phyloP scores from a whole-genome alignment of 2,797 vertebrate species.

The Amblyraja radiata region DNA sequence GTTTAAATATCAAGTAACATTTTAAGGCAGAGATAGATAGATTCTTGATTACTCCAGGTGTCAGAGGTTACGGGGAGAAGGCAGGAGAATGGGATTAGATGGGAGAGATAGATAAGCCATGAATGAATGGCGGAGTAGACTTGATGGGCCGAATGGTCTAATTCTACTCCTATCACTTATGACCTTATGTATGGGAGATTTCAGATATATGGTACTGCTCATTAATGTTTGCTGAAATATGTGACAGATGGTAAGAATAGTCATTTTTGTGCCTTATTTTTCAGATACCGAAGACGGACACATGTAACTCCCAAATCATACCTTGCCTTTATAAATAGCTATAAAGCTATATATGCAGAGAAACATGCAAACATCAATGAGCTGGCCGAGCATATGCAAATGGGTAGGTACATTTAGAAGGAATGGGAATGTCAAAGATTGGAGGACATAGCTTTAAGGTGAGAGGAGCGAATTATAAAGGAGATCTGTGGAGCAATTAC shows the following conservation, averaged over 20 bases:
- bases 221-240: background rate
- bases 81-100: too few species aligned
- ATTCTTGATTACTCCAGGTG: too few species aligned
- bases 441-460: too few species aligned
- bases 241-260: conserved; percentile 33
- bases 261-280: conserved; percentile 36
- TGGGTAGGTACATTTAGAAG: conserved; percentile 57
- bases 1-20: background rate
- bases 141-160: too few species aligned
- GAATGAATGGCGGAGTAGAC: too few species aligned
- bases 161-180: too few species aligned
- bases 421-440: background rate
- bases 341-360: conserved; percentile 66
- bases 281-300: conserved; percentile 58
- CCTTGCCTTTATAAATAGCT: conserved; percentile 55
- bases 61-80: too few species aligned
- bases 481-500: too few species aligned
- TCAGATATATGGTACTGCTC: background rate
- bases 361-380: conserved; percentile 64
- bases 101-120: too few species aligned
- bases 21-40: too few species aligned
- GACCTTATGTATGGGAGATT: background rate
- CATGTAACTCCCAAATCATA: conserved; percentile 62
- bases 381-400: conserved; percentile 70
- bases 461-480: too few species aligned